Base-by-base conservation (phyloP, 2,113 vertebrate species). In the Kryptolebias marmoratus region DNA sequence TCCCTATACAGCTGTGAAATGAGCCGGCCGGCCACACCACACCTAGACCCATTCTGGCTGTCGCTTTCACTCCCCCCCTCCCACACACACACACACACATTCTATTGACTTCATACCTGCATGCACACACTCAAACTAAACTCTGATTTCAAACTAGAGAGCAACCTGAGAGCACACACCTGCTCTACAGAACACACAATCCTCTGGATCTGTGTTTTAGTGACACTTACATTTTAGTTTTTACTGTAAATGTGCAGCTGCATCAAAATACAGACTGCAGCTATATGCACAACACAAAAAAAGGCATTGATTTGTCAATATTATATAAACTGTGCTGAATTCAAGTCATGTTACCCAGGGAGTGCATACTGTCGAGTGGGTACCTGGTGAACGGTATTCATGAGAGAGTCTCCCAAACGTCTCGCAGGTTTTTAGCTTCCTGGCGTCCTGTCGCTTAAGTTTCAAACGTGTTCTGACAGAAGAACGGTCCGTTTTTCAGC, bases 1-100 rank as follows among this genome's bases (percentile, higher is more conserved):
- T 95, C 95, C 94, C 93, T 89, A 94, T 93, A 94, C 89, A 95
- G 94, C 93, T 95, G 94, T 95, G 94, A 95, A 95, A 95, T 95
- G 89, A 91, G 89, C 88, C 86, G 62, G 77, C 83, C 76, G 49
- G 45, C 75, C 71, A 2, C 75, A 56, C 55, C 79, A 65, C 84
- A 89, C 85, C 79, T 79, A 74, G 9, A 74, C 76, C 59, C 81
- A 61, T 39, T 3, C 79, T 47, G 71, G 55, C 75, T 68, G 62
- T 59, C 75, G 44, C 71, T 68, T 72, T 11, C 59, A 45, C 54
- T 4, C 71, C 2, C 71, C 10, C 72, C 4, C 9, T 14, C 31
- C 22, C 22, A 22, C 22, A 22, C 22, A 49, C 32, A 54, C 58
- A 44, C 48, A 53, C 22, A 12, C 30, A 11, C 58, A 57, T 67